A percentile compares a stretch with the other conserved stretches of the same genome.
phyloP scores from a whole-genome alignment of 2,888 invertebrate species.

The Tenthredo livida region DNA sequence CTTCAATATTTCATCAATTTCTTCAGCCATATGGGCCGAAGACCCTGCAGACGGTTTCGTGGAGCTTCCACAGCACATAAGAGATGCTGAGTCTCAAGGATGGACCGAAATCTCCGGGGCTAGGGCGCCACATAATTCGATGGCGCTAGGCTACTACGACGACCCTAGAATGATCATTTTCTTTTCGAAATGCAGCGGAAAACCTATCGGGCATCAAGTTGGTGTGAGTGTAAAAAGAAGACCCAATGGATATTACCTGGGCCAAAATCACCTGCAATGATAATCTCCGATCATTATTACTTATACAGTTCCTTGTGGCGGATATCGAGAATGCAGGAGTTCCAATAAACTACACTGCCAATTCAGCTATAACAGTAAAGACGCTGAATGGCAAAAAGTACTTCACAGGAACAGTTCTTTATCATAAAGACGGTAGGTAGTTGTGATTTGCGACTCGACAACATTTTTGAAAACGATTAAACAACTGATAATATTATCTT shows the following conservation, averaged over 20 bases:
- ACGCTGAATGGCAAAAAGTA: background rate
- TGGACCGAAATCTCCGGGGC: background rate
- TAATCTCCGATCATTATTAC: background rate
- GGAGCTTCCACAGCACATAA: background rate
- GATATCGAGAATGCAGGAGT: background rate
- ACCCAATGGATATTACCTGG: background rate
- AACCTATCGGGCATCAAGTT: background rate
- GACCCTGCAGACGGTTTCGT: background rate
- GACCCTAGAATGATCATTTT: background rate
- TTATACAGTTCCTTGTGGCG: background rate
- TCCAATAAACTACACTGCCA: constrained; percentile 9
- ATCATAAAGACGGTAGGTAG: background rate
- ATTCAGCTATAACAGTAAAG: constrained; percentile 5
- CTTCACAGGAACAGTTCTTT: constrained; percentile 12
- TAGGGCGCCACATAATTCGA: background rate
- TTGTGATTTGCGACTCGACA: background rate
- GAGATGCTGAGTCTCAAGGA: background rate
- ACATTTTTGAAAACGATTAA: background rate
- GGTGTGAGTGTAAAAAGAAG: background rate
- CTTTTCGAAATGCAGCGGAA: background rate
- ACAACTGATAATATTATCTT: background rate
- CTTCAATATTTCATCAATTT: background rate
- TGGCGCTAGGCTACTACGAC: background rate
- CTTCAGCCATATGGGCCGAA: background rate
- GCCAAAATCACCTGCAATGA: background rate